These are phyloP conservation scores for Argyresthia goedartella DNA, from an alignment of 2,888 invertebrate genomes.

Conservation along the genomic window DNA sequence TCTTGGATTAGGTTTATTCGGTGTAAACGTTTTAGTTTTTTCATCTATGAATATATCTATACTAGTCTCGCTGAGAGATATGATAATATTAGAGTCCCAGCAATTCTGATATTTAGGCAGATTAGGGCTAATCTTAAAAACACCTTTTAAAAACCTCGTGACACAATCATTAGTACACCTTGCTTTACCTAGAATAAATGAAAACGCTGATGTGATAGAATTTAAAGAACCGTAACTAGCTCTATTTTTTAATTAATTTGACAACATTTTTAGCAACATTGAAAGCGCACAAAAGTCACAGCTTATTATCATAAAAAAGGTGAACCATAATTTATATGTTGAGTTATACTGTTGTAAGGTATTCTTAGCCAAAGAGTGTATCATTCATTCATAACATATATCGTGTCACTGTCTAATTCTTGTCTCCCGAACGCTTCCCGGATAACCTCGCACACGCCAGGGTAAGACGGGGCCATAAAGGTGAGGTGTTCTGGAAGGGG, in stretches of 20 bases:
- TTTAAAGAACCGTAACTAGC: background rate
- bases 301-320: background rate
- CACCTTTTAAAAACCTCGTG: background rate
- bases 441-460: slow-evolving; percentile 6
- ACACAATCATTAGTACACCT: background rate
- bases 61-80: background rate
- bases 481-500: slow-evolving; percentile 10
- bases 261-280: background rate
- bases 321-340: background rate
- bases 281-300: background rate
- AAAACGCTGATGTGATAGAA: background rate
- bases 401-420: slow-evolving; percentile 4
- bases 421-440: slow-evolving; percentile 8
- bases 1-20: background rate
- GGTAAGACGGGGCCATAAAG: slow-evolving; percentile 6
- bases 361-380: slow-evolving; percentile 9
- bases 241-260: background rate
- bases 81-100: background rate
- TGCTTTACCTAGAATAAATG: background rate
- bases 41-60: background rate
- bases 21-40: background rate
- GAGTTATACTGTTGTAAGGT: background rate
- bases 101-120: background rate
- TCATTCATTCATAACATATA: slow-evolving; percentile 11
- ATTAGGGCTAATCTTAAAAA: background rate